These are phyloP conservation scores for Pteruthius melanotis DNA, from an alignment of 2,113 vertebrate species.

Conservation along the genomic window DNA sequence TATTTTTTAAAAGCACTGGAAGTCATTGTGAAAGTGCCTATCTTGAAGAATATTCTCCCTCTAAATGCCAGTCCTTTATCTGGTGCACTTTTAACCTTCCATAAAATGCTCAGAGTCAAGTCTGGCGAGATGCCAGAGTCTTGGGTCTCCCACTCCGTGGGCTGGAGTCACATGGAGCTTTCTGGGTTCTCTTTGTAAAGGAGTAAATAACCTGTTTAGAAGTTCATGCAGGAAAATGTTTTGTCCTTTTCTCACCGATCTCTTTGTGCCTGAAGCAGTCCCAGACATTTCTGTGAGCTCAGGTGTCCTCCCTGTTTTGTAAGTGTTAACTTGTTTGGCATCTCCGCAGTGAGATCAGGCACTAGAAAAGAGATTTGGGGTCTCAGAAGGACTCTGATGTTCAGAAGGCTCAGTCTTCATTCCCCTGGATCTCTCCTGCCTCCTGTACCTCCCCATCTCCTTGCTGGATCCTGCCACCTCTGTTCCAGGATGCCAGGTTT, in stretches of 20 bases:
- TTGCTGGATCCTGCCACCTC: neutral
- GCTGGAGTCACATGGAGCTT: neutral
- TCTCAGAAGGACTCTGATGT: neutral
- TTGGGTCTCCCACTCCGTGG: neutral
- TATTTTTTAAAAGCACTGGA: slow-evolving; percentile 41
- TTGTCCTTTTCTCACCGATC: neutral
- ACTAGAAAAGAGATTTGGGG: neutral
- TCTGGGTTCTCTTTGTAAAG: neutral
- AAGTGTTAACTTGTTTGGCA: neutral
- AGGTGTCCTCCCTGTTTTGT: neutral
- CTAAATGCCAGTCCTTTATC: slow-evolving; percentile 50
- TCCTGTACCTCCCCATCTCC: neutral
- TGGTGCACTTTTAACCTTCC: slow-evolving; percentile 67
- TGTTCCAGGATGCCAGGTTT: slow-evolving; percentile 6
- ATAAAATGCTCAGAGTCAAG: slow-evolving; percentile 48
- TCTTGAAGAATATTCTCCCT: slow-evolving; percentile 15
- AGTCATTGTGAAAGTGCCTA: slow-evolving; percentile 35
- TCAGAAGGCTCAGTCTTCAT: neutral
- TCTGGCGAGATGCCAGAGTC: slow-evolving; percentile 25
- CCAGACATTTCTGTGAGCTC: neutral
- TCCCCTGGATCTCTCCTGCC: neutral
- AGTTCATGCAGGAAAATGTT: neutral
- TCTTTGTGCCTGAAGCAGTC: neutral
- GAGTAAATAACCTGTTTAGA: neutral
- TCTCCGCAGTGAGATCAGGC: neutral